Evolutionary conservation across 2,797 vertebrate species (phyloP).

Genomic region (Tympanoctomys barrerae): DNA sequence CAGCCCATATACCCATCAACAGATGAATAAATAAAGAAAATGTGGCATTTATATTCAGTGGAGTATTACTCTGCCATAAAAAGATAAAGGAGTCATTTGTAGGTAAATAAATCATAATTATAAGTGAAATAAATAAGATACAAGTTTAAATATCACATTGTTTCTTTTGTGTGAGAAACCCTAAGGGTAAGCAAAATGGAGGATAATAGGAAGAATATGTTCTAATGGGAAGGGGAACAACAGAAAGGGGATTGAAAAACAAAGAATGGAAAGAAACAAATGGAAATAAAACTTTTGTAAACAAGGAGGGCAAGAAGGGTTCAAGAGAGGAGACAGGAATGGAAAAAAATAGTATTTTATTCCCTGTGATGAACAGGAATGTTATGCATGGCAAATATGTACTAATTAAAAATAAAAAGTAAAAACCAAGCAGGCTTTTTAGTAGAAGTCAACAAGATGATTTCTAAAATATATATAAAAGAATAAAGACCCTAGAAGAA

Average conservation of each 20-base stretch:
- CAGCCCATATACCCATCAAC: not conserved
- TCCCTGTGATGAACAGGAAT: not conserved
- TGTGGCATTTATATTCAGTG: not conserved
- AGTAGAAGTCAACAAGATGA: not conserved
- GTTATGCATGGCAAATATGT: not conserved
- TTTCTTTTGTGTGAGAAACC: not conserved
- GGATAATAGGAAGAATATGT: not conserved
- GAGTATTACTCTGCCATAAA: not conserved
- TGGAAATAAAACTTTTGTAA: not conserved
- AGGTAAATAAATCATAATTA: not conserved
- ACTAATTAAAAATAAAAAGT: not conserved
- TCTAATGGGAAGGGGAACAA: not conserved
- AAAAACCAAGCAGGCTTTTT: not conserved
- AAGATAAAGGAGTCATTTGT: not conserved
- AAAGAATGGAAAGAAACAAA: not conserved
- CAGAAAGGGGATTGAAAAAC: not conserved
- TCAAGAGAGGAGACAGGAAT: not conserved
- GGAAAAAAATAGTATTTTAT: not conserved
- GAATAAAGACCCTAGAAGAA: not conserved
- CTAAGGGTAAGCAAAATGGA: not conserved
- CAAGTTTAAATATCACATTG: not conserved
- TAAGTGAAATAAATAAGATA: not conserved
- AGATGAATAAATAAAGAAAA: not conserved
- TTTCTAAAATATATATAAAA: conserved; percentile 7
- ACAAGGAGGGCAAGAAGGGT: not conserved